These are phyloP conservation scores for Lordiphosa fenestrarum DNA, from an alignment of 2,888 invertebrate genomes.

Conservation along the genomic window DNA sequence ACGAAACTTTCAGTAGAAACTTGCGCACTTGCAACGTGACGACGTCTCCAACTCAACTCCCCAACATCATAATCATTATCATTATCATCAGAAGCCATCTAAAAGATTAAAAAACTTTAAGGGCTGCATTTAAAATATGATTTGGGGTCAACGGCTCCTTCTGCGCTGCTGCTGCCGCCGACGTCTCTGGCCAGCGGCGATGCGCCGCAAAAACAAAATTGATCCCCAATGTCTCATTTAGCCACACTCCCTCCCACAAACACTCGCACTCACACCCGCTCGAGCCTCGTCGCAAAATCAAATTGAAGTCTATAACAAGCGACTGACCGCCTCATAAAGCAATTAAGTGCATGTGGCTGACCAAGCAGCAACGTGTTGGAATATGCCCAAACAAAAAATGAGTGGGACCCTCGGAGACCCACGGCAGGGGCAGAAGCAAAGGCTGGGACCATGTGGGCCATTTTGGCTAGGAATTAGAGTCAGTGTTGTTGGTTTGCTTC, in stretches of 20 bases:
- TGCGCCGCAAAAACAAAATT: conserved; percentile 59
- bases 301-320: conserved; percentile 77
- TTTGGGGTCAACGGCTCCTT: conserved; percentile 57
- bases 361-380: conserved; percentile 74
- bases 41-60: conserved; percentile 14
- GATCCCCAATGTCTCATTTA: conserved; percentile 72
- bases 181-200: conserved; percentile 56
- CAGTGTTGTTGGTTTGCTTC: too few relatives aligned
- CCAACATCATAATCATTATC: conserved; percentile 13
- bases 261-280: conserved; percentile 23
- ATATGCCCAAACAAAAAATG: conserved; percentile 32
- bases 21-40: conserved; percentile 47
- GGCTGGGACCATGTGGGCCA: not conserved
- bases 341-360: conserved; percentile 80
- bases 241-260: conserved; percentile 9
- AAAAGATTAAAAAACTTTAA: conserved; percentile 66
- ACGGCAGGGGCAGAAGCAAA: not conserved
- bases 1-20: conserved; percentile 61
- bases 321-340: conserved; percentile 78
- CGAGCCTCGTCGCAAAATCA: conserved; percentile 59
- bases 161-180: conserved; percentile 2
- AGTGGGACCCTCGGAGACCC: not conserved
- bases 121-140: conserved; percentile 49
- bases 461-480: too few relatives aligned
- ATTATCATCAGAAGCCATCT: conserved; percentile 45